A percentile compares a stretch with the other conserved stretches of the same genome.
Evolutionary conservation across 2,797 vertebrate genomes (phyloP).

Genomic region (Rhinella marina): DNA sequence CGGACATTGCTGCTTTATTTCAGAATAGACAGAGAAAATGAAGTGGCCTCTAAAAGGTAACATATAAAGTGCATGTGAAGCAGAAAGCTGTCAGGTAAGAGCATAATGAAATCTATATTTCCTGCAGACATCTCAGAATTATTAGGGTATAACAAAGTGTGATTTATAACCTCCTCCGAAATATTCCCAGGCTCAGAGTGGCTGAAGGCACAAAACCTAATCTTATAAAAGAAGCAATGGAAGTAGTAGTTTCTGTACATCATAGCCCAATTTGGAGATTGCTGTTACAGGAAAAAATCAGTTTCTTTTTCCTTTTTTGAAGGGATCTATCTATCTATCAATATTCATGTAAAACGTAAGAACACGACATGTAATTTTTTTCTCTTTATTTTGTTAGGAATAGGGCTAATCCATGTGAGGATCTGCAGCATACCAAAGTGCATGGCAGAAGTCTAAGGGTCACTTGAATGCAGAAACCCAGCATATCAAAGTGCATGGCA

Average conservation of each 20-base stretch:
- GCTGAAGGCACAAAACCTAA: slow-evolving; percentile 25
- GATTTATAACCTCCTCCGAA: slow-evolving; percentile 48
- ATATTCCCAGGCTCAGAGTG: slow-evolving; percentile 13
- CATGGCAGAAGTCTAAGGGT: no score
- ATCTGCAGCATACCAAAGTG: no score
- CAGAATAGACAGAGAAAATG: slow-evolving; percentile 29
- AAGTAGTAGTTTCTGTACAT: slow-evolving; percentile 16
- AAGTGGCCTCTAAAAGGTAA: slow-evolving; percentile 43
- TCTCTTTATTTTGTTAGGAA: not conserved
- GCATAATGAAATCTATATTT: slow-evolving; percentile 47
- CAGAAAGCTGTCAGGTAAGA: slow-evolving; percentile 32
- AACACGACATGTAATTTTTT: not conserved
- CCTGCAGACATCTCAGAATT: slow-evolving; percentile 40
- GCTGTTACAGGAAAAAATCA: slow-evolving; percentile 19
- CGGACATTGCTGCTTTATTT: slow-evolving; percentile 44
- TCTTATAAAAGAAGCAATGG: slow-evolving; percentile 14
- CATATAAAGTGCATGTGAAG: slow-evolving; percentile 24
- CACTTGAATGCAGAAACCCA: no score
- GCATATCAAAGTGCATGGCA: no score
- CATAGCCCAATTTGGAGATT: not conserved
- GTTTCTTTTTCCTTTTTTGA: not conserved
- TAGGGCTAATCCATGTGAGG: no score
- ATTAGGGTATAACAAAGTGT: slow-evolving; percentile 46
- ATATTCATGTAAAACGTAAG: not conserved
- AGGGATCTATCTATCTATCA: not conserved